Evolutionary conservation across 1,140 invertebrate species (phyloP).

Genomic region (Pseudobourletiella spinata): DNA sequence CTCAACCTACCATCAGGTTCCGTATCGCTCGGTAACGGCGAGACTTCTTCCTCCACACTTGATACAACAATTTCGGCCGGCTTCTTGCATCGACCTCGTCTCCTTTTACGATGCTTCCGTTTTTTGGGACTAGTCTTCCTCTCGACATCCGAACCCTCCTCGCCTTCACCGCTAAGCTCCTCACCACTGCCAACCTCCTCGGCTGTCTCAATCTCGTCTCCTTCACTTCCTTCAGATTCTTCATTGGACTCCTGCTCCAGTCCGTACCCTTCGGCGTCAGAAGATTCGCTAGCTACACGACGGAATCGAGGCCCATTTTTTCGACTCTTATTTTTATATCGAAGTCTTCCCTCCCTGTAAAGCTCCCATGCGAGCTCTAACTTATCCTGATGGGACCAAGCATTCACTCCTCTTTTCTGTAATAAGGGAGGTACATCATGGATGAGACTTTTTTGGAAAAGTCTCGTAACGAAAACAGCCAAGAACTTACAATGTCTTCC

Average conservation of each 20-base stretch:
- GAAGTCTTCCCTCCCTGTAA: constrained; percentile 19
- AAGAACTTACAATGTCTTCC: constrained; percentile 8
- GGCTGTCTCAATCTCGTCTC: not conserved
- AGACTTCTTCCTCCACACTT: not conserved
- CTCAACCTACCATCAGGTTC: constrained; percentile 26
- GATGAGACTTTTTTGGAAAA: too few relatives aligned
- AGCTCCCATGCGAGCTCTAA: constrained; percentile 25
- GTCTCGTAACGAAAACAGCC: too few relatives aligned
- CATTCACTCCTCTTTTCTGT: constrained; percentile 6
- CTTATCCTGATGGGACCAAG: constrained; percentile 19
- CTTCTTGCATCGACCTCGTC: not conserved
- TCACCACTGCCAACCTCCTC: not conserved
- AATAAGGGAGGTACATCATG: too few relatives aligned
- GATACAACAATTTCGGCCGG: not conserved
- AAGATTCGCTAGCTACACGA: not conserved
- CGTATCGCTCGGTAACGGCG: constrained; percentile 9
- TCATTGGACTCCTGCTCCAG: not conserved
- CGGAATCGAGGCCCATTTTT: not conserved
- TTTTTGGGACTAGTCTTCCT: too few relatives aligned
- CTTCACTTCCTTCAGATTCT: not conserved
- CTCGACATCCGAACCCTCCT: not conserved
- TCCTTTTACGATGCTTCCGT: not conserved
- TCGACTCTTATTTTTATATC: constrained; percentile 18
- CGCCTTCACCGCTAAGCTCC: not conserved
- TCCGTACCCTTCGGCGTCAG: not conserved